Percentiles rank a stretch among this genome's conserved stretches.
Evolutionary conservation across 2,797 vertebrate species (phyloP).

Genomic region (Botia kubotai): DNA sequence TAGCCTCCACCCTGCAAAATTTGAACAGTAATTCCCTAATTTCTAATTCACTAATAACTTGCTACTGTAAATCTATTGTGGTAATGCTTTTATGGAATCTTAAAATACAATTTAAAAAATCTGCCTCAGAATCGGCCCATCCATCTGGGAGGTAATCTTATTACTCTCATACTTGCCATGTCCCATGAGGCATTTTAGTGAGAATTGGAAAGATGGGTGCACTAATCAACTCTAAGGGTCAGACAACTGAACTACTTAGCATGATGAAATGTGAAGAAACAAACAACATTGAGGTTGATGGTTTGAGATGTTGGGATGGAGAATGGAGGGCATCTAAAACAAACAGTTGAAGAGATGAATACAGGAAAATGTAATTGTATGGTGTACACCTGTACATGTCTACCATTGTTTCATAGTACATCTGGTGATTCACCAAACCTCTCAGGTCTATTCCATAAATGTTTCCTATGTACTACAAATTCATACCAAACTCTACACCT

Average conservation of each 20-base stretch:
- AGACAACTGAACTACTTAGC: slow-evolving; percentile 74
- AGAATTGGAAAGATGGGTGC: slow-evolving; percentile 65
- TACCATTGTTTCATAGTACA: neutral
- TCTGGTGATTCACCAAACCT: neutral
- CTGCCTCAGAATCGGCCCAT: slow-evolving; percentile 38
- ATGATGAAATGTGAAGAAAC: slow-evolving; percentile 71
- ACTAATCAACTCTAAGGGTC: slow-evolving; percentile 74
- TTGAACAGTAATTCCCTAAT: neutral
- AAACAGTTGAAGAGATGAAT: slow-evolving; percentile 21
- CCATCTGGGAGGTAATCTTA: slow-evolving; percentile 70
- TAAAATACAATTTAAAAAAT: neutral
- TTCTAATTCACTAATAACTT: neutral
- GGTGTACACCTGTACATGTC: neutral
- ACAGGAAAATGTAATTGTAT: slow-evolving; percentile 59
- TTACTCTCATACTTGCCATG: slow-evolving; percentile 71
- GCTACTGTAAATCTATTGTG: neutral
- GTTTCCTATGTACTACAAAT: neutral
- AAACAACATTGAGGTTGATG: slow-evolving; percentile 52
- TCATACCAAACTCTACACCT: neutral
- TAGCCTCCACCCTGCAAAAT: neutral
- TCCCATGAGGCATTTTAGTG: slow-evolving; percentile 73
- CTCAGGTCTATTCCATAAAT: neutral
- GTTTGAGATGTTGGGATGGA: slow-evolving; percentile 49
- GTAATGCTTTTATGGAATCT: neutral
- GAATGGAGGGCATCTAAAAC: slow-evolving; percentile 17